Percentiles rank a stretch among this genome's conserved stretches.
These are phyloP conservation scores for Homarus gammarus DNA, from an alignment of 2,888 invertebrate species.

Conservation along the genomic window DNA sequence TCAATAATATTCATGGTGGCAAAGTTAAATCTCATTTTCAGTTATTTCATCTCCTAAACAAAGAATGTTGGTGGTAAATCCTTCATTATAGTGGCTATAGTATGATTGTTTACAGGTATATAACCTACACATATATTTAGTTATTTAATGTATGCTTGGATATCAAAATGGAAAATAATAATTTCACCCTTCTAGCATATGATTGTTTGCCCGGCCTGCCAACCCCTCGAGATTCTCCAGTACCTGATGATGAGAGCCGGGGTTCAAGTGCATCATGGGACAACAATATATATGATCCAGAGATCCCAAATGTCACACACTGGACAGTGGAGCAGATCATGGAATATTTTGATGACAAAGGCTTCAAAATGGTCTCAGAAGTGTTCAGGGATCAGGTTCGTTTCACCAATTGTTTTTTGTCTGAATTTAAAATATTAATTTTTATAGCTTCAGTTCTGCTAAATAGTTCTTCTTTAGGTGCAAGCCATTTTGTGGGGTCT, in stretches of 20 bases:
- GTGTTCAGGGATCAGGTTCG: slow-evolving; percentile 90
- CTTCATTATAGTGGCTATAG: too few relatives aligned
- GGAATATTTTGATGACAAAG: slow-evolving; percentile 87
- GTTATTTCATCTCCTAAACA: background rate
- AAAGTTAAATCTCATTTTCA: background rate
- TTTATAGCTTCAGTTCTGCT: too few relatives aligned
- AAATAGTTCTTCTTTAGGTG: too few relatives aligned
- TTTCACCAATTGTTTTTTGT: too few relatives aligned
- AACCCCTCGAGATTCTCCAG: slow-evolving; percentile 76
- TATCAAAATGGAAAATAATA: too few relatives aligned
- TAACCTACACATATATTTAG: background rate
- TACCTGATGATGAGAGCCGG: slow-evolving; percentile 72
- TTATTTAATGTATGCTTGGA: too few relatives aligned
- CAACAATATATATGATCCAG: slow-evolving; percentile 77
- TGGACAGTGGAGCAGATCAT: slow-evolving; percentile 93
- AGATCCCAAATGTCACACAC: slow-evolving; percentile 87
- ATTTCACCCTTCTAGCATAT: slow-evolving; percentile 48
- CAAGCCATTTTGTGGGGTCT: too few relatives aligned
- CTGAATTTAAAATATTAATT: too few relatives aligned
- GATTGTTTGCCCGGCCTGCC: slow-evolving; percentile 71
- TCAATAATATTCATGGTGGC: too few relatives aligned
- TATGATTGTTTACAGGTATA: too few relatives aligned
- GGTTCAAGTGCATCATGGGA: slow-evolving; percentile 73
- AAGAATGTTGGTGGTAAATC: too few relatives aligned
- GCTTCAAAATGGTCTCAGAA: slow-evolving; percentile 86